A percentile compares a stretch with the other conserved stretches of the same genome.
phyloP scores from a whole-genome alignment of 2,888 invertebrate species.

The Lumbricus terrestris region DNA sequence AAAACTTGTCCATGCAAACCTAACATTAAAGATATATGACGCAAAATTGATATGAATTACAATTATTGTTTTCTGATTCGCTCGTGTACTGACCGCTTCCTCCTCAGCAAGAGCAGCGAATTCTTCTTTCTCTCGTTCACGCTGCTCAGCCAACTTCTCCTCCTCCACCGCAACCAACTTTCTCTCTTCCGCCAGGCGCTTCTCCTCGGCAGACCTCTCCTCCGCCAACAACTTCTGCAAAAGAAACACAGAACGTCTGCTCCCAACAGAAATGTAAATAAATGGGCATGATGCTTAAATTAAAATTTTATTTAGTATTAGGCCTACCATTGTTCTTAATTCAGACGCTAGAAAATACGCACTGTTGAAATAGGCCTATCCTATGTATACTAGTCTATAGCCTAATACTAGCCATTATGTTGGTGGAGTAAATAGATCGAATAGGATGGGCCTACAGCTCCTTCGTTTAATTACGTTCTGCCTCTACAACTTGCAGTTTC shows the following conservation, averaged over 20 bases:
- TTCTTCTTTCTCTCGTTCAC: slow-evolving; percentile 20
- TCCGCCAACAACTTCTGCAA: not conserved
- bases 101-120: not conserved
- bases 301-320: no score
- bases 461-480: no score
- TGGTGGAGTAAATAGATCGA: no score
- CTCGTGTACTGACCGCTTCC: slow-evolving; percentile 17
- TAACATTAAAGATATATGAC: not conserved
- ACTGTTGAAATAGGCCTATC: no score
- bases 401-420: no score
- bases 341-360: no score
- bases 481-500: not conserved
- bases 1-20: not conserved
- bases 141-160: not conserved
- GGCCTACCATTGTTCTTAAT: no score
- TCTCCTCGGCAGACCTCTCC: not conserved
- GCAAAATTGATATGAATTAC: not conserved
- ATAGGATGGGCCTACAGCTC: no score
- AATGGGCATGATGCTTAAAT: no score
- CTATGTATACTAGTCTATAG: no score
- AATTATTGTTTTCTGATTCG: not conserved
- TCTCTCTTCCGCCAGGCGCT: not conserved
- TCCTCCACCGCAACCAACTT: not conserved
- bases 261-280: not conserved
- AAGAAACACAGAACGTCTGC: not conserved